Evolutionary conservation across 2,888 invertebrate species (phyloP), one percentile per base, ranked within the genome.

Genomic region (Brachylomia viminalis): DNA sequence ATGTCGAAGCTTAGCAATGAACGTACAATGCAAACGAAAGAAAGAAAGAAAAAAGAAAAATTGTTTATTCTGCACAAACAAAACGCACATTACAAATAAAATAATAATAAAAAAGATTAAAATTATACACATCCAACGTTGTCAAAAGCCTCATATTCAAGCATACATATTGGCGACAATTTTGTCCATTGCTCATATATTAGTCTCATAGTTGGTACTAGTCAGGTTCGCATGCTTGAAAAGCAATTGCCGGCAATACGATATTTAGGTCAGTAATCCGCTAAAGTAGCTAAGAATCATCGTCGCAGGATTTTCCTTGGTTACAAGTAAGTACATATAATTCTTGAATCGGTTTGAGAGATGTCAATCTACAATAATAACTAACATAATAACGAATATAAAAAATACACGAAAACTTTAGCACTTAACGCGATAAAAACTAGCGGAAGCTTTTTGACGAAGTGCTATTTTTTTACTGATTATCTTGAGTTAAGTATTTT

Each of bases 361-460:
- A 33, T 42, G 8, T 49, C 17, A 67, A 76, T 66, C 11, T n/a
- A 17, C 30, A 20, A 30, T 20, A 49, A 11, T 27, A 49, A 42
- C n/a, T 2, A 58, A 15, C 2, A 42, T 38, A 17, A 47, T 17
- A 61, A 6, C 23, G 23, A 54, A 42, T 30, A 27, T 17, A 27
- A 27, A 67, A 10, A 27, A 13, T 33, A 15, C 38, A 56, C 20
- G 38, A 47, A 42, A n/a, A 66, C 38, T 38, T 38, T n/a, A n/a
- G n/a, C n/a, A n/a, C n/a, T n/a, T n/a, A n/a, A 75, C 52, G 62
- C 61, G 64, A 66, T 59, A 64, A 30, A 72, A 78, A 84, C 71
- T 71, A 61, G 64, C 75, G 85, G 77, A 77, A 83, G 61, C 72
- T 67, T 80, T 81, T 69, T 56, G 49, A 72, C 72, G 54, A 77